phyloP scores from a whole-genome alignment of 1,140 invertebrate species.

The Popillia japonica region DNA sequence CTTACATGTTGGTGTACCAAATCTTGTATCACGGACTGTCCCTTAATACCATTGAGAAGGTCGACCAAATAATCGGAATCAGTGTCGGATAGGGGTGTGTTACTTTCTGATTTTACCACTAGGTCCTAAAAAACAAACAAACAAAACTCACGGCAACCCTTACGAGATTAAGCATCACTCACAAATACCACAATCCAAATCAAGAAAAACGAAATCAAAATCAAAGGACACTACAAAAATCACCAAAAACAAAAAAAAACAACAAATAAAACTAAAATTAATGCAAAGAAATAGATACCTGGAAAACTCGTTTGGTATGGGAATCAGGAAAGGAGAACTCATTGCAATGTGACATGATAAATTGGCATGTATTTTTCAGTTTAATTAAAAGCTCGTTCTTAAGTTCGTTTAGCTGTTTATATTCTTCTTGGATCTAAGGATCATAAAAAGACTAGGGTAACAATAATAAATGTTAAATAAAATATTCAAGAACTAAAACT shows the following conservation, averaged over 20 bases:
- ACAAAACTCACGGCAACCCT: constrained; percentile 27
- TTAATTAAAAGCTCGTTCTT: constrained; percentile 64
- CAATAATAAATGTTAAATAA: constrained; percentile 31
- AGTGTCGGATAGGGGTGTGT: constrained; percentile 48
- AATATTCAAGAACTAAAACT: constrained; percentile 37
- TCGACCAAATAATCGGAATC: constrained; percentile 57
- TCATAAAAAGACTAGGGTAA: constrained; percentile 54
- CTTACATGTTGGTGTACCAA: constrained; percentile 72
- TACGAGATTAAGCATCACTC: constrained; percentile 20
- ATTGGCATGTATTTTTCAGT: constrained; percentile 64
- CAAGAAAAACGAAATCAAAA: constrained; percentile 36
- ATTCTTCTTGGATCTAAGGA: constrained; percentile 69
- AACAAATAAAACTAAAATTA: constrained; percentile 42
- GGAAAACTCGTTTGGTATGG: constrained; percentile 58
- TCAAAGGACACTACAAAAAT: constrained; percentile 39
- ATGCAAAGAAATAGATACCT: constrained; percentile 52
- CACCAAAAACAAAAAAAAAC: constrained; percentile 45
- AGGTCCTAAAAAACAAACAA: constrained; percentile 52
- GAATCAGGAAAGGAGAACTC: constrained; percentile 59
- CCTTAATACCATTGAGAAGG: constrained; percentile 60
- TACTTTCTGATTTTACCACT: constrained; percentile 51
- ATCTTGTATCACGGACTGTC: constrained; percentile 67
- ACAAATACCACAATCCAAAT: constrained; percentile 35
- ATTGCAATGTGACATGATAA: constrained; percentile 62
- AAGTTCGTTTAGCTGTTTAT: constrained; percentile 64